Conservation (phyloP, 2,113 vertebrate genomes). For the Quiscalus mexicanus region DNA sequence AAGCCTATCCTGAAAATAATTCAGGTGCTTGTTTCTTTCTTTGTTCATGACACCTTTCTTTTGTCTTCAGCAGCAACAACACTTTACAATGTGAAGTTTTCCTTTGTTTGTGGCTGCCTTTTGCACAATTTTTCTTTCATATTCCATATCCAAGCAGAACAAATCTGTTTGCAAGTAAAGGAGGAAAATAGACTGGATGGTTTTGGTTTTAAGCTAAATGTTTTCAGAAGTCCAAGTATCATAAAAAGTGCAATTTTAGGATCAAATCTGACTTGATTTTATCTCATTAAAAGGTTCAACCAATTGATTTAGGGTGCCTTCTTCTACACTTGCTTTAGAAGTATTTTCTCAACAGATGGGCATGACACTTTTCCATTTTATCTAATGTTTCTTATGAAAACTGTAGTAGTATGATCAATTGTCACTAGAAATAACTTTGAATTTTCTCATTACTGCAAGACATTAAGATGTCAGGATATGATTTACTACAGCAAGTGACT, state of each 20-base stretch:
- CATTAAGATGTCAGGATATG: conserved; percentile 71
- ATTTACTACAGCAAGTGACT: conserved; percentile 67
- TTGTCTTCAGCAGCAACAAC: background rate
- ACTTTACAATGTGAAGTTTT: background rate
- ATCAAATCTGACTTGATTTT: background rate
- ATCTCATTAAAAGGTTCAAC: background rate
- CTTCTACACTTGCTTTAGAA: conserved; percentile 41
- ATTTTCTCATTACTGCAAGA: conserved; percentile 75
- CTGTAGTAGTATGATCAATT: conserved; percentile 59
- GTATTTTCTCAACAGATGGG: conserved; percentile 45
- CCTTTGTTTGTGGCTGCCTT: background rate
- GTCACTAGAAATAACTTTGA: conserved; percentile 65
- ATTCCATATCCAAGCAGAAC: background rate
- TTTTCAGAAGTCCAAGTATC: background rate
- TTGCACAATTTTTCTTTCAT: background rate
- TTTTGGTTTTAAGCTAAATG: background rate
- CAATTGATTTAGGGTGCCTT: conserved; percentile 5
- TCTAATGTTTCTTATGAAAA: conserved; percentile 35
- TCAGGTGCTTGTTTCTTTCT: background rate
- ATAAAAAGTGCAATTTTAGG: background rate
- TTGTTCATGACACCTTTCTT: background rate
- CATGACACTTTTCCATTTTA: conserved; percentile 14
- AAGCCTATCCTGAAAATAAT: background rate
- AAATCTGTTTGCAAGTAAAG: background rate
- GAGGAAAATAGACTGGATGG: background rate